These are phyloP conservation scores for Saturnia japonica DNA, from an alignment of 2,888 invertebrate species.

Conservation along the genomic window DNA sequence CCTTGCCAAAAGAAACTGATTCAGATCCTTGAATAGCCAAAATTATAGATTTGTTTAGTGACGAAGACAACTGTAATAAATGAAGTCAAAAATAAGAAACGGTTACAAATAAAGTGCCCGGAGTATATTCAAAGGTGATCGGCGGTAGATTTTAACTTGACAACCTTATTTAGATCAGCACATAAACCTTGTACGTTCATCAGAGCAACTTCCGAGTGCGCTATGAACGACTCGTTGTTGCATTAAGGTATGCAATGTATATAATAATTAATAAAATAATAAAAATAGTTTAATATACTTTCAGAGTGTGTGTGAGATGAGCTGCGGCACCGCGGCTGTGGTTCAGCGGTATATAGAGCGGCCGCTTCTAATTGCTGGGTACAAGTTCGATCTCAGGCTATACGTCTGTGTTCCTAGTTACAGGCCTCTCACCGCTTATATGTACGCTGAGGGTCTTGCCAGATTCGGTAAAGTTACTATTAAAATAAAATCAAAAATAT, in stretches of 20 bases:
- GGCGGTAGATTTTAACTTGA: neutral
- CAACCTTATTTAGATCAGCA: neutral
- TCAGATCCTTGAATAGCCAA: neutral
- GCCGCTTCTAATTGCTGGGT: constrained; percentile 90
- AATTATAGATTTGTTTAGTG: too few relatives aligned
- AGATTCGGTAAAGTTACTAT: constrained; percentile 73
- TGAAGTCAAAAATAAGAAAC: too few relatives aligned
- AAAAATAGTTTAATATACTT: constrained; percentile 38
- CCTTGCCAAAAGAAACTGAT: neutral
- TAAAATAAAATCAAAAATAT: too few relatives aligned
- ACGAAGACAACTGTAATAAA: too few relatives aligned
- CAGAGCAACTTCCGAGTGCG: neutral
- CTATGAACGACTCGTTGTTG: neutral
- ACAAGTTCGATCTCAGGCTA: constrained; percentile 95
- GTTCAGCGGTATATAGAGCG: constrained; percentile 91
- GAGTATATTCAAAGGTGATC: too few relatives aligned
- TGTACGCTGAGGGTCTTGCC: constrained; percentile 93
- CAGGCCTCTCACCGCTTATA: constrained; percentile 92
- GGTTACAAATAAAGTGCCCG: neutral
- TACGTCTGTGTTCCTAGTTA: constrained; percentile 95
- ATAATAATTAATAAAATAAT: neutral
- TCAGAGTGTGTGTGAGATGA: constrained; percentile 88
- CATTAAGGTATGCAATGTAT: neutral
- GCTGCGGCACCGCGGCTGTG: constrained; percentile 89
- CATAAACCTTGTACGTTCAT: neutral